Conservation (phyloP, 2,113 vertebrate genomes). For the Daboia siamensis region DNA sequence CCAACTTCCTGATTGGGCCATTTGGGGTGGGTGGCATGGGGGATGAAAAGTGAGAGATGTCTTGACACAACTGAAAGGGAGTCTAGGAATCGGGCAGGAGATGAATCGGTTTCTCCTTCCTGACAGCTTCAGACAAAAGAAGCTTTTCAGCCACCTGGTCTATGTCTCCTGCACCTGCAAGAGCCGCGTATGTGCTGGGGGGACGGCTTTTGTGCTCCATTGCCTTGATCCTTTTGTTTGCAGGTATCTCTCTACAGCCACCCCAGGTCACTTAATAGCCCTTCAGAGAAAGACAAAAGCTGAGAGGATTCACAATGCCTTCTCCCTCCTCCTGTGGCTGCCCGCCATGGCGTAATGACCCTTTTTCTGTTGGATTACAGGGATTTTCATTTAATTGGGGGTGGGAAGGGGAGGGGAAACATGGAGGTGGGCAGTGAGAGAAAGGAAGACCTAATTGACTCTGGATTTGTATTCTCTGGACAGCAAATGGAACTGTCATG, state of each 20-base stretch:
- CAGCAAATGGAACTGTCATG: background rate
- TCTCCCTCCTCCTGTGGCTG: slow-evolving; percentile 34
- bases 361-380: slow-evolving; percentile 49
- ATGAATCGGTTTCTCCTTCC: slow-evolving; percentile 84
- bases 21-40: background rate
- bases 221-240: slow-evolving; percentile 74
- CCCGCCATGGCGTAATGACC: slow-evolving; percentile 40
- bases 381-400: slow-evolving; percentile 54
- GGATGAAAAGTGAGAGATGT: slow-evolving; percentile 62
- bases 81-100: slow-evolving; percentile 77
- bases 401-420: background rate
- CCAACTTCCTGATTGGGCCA: slow-evolving; percentile 74
- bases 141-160: slow-evolving; percentile 86
- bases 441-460: slow-evolving; percentile 13
- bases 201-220: slow-evolving; percentile 62
- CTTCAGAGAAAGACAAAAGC: slow-evolving; percentile 64
- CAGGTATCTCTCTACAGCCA: slow-evolving; percentile 72
- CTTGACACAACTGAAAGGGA: slow-evolving; percentile 80
- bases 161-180: slow-evolving; percentile 93
- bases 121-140: slow-evolving; percentile 93
- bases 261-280: slow-evolving; percentile 66
- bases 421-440: slow-evolving; percentile 6
- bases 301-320: slow-evolving; percentile 63
- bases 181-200: slow-evolving; percentile 50
- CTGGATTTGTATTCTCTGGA: background rate